Conservation (phyloP, 2,113 vertebrate species). For the Hyaena hyaena region DNA sequence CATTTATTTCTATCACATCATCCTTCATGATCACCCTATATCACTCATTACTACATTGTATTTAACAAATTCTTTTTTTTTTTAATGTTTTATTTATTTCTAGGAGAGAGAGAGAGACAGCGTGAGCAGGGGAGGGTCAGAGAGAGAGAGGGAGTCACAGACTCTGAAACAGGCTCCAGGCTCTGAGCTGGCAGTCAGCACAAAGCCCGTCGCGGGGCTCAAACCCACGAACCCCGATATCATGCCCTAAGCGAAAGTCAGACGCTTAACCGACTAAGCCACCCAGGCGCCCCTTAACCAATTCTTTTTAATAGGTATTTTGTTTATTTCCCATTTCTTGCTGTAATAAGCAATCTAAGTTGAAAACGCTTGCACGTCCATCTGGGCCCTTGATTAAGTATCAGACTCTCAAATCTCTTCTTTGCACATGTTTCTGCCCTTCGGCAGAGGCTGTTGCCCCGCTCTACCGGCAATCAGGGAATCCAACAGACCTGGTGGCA, state of each 20-base stretch:
- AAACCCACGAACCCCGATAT: too few relatives aligned
- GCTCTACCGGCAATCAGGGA: not conserved
- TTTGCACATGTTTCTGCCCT: not conserved
- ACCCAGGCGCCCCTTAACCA: not conserved
- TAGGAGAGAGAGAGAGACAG: too few relatives aligned
- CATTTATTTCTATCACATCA: not conserved
- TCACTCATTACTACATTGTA: not conserved
- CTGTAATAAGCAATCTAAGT: not conserved
- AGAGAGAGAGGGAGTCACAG: too few relatives aligned
- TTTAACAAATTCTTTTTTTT: not conserved
- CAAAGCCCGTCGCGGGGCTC: too few relatives aligned
- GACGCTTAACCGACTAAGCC: too few relatives aligned
- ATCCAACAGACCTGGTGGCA: not conserved
- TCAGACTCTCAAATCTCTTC: not conserved
- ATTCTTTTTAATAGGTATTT: not conserved
- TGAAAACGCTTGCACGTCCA: not conserved
- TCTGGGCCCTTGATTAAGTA: not conserved
- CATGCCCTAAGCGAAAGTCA: too few relatives aligned
- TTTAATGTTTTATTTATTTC: not conserved
- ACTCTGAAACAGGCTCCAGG: too few relatives aligned
- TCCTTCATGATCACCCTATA: not conserved
- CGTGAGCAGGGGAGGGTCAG: too few relatives aligned
- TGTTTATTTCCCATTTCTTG: not conserved
- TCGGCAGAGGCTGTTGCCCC: not conserved
- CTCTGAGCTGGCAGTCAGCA: too few relatives aligned